Percentiles rank a stretch among this genome's conserved stretches.
Conservation (phyloP, 2,888 invertebrate genomes). For the Sicus ferrugineus region DNA sequence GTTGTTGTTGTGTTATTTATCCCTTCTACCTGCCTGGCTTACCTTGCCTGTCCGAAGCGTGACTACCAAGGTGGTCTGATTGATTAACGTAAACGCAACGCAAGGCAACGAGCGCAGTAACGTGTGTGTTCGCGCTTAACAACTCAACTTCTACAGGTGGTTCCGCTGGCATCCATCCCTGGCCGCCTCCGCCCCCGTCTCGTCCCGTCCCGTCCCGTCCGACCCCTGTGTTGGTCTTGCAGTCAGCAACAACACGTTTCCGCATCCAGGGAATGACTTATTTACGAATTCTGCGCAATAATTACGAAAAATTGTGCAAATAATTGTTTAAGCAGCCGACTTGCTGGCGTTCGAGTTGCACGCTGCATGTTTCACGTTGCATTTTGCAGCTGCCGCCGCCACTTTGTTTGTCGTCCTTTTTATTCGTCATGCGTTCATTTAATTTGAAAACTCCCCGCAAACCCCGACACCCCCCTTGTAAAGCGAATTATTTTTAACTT, state of each 20-base stretch:
- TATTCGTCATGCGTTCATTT: constrained; percentile 21
- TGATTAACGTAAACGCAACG: constrained; percentile 1
- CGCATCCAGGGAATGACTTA: constrained; percentile 23
- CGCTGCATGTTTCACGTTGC: background rate
- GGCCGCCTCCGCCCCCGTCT: no score
- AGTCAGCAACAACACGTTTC: background rate
- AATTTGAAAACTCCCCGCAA: constrained; percentile 15
- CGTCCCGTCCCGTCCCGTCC: no score
- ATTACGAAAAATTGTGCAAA: constrained; percentile 18
- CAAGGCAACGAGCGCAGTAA: no score
- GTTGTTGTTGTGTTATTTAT: no score
- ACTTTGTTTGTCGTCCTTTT: background rate
- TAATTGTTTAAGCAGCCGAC: constrained; percentile 17
- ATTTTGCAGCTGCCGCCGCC: constrained; percentile 23
- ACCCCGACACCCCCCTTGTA: no score
- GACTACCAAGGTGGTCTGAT: constrained; percentile 13
- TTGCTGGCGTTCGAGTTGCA: constrained; percentile 8
- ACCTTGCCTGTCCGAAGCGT: background rate
- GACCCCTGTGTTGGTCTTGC: no score
- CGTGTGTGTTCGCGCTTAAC: no score
- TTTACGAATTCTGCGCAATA: constrained; percentile 10
- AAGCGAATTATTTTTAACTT: no score
- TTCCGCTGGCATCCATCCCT: background rate
- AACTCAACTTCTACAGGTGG: constrained; percentile 11
- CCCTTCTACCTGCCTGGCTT: background rate